Evolutionary conservation across 64 coral and sea anemone species (phyloP), one percentile per base, ranked within the genome.

Genomic region (Porites lutea): DNA sequence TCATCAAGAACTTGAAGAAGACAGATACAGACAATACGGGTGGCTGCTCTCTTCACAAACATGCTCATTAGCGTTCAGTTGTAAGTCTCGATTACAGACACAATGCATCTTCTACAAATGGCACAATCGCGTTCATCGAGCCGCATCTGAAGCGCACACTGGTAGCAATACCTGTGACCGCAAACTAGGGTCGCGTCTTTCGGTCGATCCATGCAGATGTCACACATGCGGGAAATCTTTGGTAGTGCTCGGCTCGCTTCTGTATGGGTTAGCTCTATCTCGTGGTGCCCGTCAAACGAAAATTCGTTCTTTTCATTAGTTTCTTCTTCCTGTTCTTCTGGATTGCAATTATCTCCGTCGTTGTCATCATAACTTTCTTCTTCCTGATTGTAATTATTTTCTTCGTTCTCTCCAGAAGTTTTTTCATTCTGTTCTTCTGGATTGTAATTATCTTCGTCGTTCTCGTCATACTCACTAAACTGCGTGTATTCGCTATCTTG

Each of bases 131-230:
- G 50, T 65, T 95, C 88, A 14, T 95, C 88, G 11, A 79, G 4
- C 3, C 93, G 59, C 93, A 95, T 95, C 73, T 95, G 93, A 14
- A 79, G 53, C 5, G 93, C 79, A 19, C 93, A 95, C 22, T 67
- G 50, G 47, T 76, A 95, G 46, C 88, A 95, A 46, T 77, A 95
- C 13, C 93, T 81, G 57, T 95, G 93, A 2, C 93, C 88, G 54
- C 93, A 95, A 2, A 95, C 70, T 0, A 95, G 52, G 11, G 93
- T 86, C 3, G 93, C 93, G 44, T 95, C 93, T 37, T 95, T 95
- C 15, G 79, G 79, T 19, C 88, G 45, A 27, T 95, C 93, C 93
- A 91, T 87, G 48, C 93, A 95, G 59, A 95, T 95, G 50, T 91
- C 93, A 55, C 93, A 95, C 5, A 47, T 10, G 19, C 64, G 47